Conservation (phyloP, 2,888 invertebrate species). For the Polylopha cassiicola region DNA sequence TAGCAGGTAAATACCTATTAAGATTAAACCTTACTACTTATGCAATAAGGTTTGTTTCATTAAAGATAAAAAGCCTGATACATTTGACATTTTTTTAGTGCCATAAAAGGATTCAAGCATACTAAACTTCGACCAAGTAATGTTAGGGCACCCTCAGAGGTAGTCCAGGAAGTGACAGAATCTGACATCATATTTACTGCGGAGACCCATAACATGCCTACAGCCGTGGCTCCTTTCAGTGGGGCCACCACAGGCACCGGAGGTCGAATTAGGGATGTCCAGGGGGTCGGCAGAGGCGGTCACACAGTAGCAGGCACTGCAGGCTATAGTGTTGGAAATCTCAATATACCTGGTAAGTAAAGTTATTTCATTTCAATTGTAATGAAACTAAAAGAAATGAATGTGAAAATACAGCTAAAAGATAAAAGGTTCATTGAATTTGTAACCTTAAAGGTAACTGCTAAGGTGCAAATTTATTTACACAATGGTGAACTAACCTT, state of each 20-base stretch:
- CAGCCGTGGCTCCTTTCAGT: constrained; percentile 97
- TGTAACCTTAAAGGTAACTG: too few species aligned
- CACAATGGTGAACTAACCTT: too few species aligned
- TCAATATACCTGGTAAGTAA: constrained; percentile 87
- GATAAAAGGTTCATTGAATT: too few species aligned
- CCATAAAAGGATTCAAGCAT: constrained; percentile 89
- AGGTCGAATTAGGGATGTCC: constrained; percentile 95
- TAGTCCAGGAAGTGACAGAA: constrained; percentile 77
- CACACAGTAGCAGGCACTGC: constrained; percentile 97
- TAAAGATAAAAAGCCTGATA: too few species aligned
- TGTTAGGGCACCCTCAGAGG: constrained; percentile 75
- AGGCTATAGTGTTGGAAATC: constrained; percentile 96
- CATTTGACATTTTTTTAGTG: constrained; percentile 77
- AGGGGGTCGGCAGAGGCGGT: constrained; percentile 95
- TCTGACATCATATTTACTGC: constrained; percentile 98
- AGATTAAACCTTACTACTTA: neutral
- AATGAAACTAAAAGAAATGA: too few species aligned
- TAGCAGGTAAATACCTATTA: constrained; percentile 82
- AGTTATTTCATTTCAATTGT: too few species aligned
- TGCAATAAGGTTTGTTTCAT: too few species aligned
- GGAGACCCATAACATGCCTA: constrained; percentile 99
- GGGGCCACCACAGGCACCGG: constrained; percentile 99
- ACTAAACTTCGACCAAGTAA: constrained; percentile 81
- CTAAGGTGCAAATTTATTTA: too few species aligned
- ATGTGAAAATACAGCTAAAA: too few species aligned